Evolutionary conservation across 1,140 invertebrate genomes (phyloP).

Genomic region (Capitella teleta): DNA sequence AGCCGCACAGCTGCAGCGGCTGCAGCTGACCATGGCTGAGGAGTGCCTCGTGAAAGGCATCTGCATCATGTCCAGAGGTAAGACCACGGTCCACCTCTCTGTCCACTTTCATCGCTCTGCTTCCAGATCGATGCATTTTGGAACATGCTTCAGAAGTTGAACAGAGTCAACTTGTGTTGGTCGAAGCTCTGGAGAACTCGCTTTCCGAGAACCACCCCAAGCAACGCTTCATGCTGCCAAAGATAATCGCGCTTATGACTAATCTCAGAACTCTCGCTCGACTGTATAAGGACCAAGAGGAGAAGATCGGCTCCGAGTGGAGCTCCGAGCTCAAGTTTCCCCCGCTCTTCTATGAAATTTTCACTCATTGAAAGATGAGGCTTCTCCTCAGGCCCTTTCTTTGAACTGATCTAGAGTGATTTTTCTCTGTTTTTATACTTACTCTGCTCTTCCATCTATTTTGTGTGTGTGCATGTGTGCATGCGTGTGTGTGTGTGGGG

Average conservation of each 20-base stretch:
- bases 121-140: conserved; percentile 1
- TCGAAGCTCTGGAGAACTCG: conserved; percentile 1
- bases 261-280: conserved; percentile 4
- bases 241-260: background rate
- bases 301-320: conserved; percentile 10
- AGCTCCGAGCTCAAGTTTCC: conserved; percentile 8
- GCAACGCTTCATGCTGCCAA: background rate
- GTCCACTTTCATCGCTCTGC: background rate
- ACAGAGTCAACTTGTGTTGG: conserved; percentile 1
- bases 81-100: too few species aligned
- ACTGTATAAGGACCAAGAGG: conserved; percentile 7
- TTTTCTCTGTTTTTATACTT: too few species aligned
- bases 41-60: conserved; percentile 11
- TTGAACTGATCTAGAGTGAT: too few species aligned
- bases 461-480: too few species aligned
- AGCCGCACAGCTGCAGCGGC: background rate
- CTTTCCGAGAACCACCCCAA: background rate
- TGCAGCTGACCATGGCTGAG: conserved; percentile 10
- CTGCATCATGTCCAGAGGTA: conserved; percentile 8
- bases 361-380: too few species aligned
- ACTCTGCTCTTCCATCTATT: too few species aligned
- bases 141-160: conserved; percentile 3
- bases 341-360: conserved; percentile 8
- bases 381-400: too few species aligned
- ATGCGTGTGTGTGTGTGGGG: too few species aligned